Conservation (phyloP, 1,140 invertebrate species). For the Gonatopus flavifemur region DNA sequence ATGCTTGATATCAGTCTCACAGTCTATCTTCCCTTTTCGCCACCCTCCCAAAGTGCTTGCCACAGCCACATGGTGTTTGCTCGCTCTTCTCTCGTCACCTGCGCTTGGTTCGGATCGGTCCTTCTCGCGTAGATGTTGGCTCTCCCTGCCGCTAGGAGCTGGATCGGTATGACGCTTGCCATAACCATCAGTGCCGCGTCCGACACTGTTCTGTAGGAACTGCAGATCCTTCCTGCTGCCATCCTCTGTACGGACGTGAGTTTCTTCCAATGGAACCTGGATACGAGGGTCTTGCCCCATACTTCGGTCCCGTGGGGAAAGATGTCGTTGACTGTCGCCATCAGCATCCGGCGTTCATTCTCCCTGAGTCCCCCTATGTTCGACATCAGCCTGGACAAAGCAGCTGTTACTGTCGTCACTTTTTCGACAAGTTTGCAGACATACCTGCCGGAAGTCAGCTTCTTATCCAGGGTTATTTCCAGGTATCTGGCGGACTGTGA, state of each 20-base stretch:
- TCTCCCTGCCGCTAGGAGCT: conserved; percentile 23
- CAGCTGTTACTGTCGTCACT: too few relatives aligned
- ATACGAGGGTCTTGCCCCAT: too few relatives aligned
- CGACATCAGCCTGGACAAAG: too few relatives aligned
- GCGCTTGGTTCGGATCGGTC: not conserved
- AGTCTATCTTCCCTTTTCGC: conserved; percentile 23
- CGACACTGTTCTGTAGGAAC: conserved; percentile 26
- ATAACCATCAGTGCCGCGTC: conserved; percentile 17
- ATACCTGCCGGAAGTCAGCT: too few relatives aligned
- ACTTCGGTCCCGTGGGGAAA: too few relatives aligned
- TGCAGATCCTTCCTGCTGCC: conserved; percentile 14
- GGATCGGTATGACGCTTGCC: conserved; percentile 26
- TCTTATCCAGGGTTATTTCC: too few relatives aligned
- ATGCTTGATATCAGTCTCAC: conserved; percentile 17
- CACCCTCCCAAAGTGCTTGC: conserved; percentile 13
- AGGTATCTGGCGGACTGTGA: too few relatives aligned
- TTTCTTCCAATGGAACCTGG: conserved; percentile 20
- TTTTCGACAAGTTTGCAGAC: too few relatives aligned
- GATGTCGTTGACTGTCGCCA: too few relatives aligned
- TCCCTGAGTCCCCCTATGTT: too few relatives aligned
- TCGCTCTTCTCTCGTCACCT: conserved; percentile 1
- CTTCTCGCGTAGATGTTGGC: not conserved
- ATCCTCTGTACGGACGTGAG: conserved; percentile 22
- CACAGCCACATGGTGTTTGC: conserved; percentile 9
- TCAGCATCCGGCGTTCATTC: too few relatives aligned